phyloP scores from a whole-genome alignment of 2,888 invertebrate species.

The Agonopterix heracliana region DNA sequence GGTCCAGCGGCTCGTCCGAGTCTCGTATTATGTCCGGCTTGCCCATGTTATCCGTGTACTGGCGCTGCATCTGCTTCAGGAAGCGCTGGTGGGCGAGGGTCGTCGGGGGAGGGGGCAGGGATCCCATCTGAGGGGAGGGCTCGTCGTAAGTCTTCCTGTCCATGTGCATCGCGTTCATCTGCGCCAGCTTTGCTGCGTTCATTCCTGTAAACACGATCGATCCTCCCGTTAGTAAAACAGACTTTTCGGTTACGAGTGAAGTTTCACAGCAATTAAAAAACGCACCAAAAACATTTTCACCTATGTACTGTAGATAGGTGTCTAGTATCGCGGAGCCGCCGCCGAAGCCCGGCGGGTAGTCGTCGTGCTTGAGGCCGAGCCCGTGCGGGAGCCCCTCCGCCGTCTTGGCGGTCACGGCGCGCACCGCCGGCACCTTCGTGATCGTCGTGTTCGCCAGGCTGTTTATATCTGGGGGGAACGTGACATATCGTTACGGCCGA shows the following conservation, averaged over 20 bases:
- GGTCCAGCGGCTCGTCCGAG: constrained; percentile 60
- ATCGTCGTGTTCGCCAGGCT: constrained; percentile 79
- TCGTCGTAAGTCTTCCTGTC: constrained; percentile 74
- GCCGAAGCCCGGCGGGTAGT: constrained; percentile 81
- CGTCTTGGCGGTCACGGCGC: constrained; percentile 81
- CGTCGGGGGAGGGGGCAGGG: constrained; percentile 73
- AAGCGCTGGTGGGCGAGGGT: constrained; percentile 76
- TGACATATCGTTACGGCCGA: neutral
- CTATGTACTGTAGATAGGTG: constrained; percentile 91
- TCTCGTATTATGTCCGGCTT: constrained; percentile 75
- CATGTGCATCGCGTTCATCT: constrained; percentile 79
- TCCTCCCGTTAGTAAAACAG: neutral
- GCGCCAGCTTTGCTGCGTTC: constrained; percentile 87
- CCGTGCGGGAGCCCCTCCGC: constrained; percentile 78
- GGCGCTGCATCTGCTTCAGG: constrained; percentile 79
- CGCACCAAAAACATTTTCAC: constrained; percentile 85
- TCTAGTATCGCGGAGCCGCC: constrained; percentile 88
- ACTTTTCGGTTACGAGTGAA: too few relatives aligned
- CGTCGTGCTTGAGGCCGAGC: constrained; percentile 80
- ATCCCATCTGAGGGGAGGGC: constrained; percentile 72
- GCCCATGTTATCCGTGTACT: constrained; percentile 73
- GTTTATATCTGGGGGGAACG: constrained; percentile 52
- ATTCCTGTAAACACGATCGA: constrained; percentile 76
- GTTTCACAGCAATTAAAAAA: constrained; percentile 2
- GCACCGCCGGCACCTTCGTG: constrained; percentile 76